These are phyloP conservation scores for Coecobrya sp. DNA, from an alignment of 2,888 invertebrate species.

Conservation along the genomic window DNA sequence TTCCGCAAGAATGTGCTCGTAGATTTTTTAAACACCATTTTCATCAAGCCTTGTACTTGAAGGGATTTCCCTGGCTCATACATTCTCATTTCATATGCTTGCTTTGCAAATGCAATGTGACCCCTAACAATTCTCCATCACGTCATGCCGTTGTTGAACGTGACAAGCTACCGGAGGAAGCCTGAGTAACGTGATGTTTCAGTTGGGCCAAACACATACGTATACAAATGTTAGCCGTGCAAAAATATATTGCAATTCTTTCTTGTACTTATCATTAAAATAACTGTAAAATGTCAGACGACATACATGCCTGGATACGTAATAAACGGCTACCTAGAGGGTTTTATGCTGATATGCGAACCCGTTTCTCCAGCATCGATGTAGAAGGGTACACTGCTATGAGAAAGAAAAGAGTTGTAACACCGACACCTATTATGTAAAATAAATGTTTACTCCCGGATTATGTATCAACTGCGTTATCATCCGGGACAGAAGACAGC, in stretches of 20 bases:
- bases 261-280: slow-evolving; percentile 21
- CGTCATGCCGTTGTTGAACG: slow-evolving; percentile 59
- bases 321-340: neutral
- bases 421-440: neutral
- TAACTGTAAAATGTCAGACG: slow-evolving; percentile 1
- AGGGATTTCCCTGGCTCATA: slow-evolving; percentile 19
- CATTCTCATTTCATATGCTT: slow-evolving; percentile 37
- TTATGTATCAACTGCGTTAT: neutral
- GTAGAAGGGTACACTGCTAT: neutral
- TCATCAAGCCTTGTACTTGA: slow-evolving; percentile 9
- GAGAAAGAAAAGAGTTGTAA: neutral
- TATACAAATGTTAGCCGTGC: neutral
- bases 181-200: neutral
- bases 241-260: neutral
- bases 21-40: slow-evolving; percentile 24
- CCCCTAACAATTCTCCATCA: slow-evolving; percentile 64
- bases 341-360: neutral
- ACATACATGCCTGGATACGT: neutral
- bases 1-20: slow-evolving; percentile 20
- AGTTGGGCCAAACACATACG: neutral
- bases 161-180: slow-evolving; percentile 44
- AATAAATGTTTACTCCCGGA: neutral
- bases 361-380: neutral
- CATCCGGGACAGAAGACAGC: neutral
- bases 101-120: slow-evolving; percentile 46